Evolutionary conservation across 2,113 vertebrate genomes (phyloP).

Genomic region (Rhea americana): DNA sequence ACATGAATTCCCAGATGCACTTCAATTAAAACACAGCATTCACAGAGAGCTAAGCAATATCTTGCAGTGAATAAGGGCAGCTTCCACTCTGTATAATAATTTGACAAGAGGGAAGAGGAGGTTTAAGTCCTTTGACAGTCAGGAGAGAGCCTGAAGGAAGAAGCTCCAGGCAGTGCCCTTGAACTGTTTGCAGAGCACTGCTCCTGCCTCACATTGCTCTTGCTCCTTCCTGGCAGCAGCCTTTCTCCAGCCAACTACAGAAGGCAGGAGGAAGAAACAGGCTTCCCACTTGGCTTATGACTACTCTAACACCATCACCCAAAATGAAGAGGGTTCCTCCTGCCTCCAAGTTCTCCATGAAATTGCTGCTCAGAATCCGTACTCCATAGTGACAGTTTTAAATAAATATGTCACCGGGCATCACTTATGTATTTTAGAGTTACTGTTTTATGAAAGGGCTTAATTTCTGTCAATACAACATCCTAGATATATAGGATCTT

Average conservation of each 20-base stretch:
- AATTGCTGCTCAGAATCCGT: neutral
- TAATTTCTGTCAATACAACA: neutral
- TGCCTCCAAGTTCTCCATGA: neutral
- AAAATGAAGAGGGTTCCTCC: neutral
- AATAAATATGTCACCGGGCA: neutral
- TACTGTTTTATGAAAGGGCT: neutral
- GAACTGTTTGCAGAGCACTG: neutral
- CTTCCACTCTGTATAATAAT: neutral
- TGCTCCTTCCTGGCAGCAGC: neutral
- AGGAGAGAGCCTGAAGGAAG: neutral
- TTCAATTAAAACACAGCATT: constrained; percentile 30
- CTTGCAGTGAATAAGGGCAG: neutral
- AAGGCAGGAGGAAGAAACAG: neutral
- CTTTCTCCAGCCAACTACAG: neutral
- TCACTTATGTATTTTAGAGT: neutral
- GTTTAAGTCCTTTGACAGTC: neutral
- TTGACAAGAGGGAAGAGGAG: neutral
- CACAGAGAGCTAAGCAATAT: neutral
- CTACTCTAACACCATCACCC: neutral
- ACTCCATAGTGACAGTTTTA: neutral
- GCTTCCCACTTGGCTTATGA: neutral
- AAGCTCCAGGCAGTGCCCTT: neutral
- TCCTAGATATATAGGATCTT: neutral
- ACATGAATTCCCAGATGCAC: neutral
- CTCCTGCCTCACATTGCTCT: neutral